These are phyloP conservation scores for Quadroppia sp. DNA, from an alignment of 2,888 invertebrate species.

Conservation along the genomic window DNA sequence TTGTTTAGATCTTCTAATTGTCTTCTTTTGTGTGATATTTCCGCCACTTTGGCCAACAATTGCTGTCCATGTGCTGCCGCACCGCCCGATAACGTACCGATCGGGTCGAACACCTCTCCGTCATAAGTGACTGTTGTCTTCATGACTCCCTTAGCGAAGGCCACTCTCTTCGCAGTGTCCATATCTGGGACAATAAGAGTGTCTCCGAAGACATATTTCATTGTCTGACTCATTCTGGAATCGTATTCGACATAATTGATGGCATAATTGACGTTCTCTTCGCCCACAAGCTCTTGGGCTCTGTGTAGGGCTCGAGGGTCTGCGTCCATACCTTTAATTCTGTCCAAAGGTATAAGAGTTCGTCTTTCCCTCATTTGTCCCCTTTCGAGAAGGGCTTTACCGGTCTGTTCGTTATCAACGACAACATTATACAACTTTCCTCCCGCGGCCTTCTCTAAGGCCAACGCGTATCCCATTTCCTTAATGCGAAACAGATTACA, in stretches of 20 bases:
- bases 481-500: constrained; percentile 71
- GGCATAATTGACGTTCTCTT: constrained; percentile 69
- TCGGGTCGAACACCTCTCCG: constrained; percentile 86
- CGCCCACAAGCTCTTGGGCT: constrained; percentile 71
- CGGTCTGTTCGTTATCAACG: constrained; percentile 77
- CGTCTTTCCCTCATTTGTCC: constrained; percentile 74
- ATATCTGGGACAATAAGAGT: constrained; percentile 78
- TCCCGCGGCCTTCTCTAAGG: constrained; percentile 79
- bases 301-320: constrained; percentile 59
- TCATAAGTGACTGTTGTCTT: constrained; percentile 70
- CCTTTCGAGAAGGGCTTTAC: constrained; percentile 74
- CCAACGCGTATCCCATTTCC: constrained; percentile 67
- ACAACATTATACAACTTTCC: constrained; percentile 84
- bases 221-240: constrained; percentile 64
- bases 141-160: constrained; percentile 50
- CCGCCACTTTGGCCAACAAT: constrained; percentile 2
- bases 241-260: constrained; percentile 71
- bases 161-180: constrained; percentile 70
- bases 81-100: constrained; percentile 86
- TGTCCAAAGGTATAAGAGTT: constrained; percentile 87
- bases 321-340: constrained; percentile 66
- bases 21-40: constrained; percentile 30
- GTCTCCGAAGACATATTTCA: constrained; percentile 82
- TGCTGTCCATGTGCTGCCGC: constrained; percentile 48
- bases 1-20: constrained; percentile 26